Evolutionary conservation across 2,888 invertebrate species (phyloP), one percentile per base, ranked within the genome.

Genomic region (Calliopum simillimum): DNA sequence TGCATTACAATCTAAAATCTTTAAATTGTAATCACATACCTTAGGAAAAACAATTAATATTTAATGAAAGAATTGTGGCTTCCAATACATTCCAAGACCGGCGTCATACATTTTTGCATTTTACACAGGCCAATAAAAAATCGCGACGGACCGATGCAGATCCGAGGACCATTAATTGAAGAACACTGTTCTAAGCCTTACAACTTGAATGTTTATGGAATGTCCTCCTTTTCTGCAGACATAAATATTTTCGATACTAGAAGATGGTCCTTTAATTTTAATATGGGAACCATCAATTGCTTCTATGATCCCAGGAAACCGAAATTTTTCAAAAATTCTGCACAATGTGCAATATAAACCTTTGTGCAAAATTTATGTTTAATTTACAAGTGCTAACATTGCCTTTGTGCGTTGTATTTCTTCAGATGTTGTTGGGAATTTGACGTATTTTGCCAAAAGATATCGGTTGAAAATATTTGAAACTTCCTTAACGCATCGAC

Each of bases 161-260:
- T n/a, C n/a, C n/a, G n/a, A n/a, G n/a, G n/a, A n/a, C n/a, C n/a
- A n/a, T n/a, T n/a, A n/a, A n/a, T n/a, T n/a, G n/a, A n/a, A n/a
- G n/a, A n/a, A n/a, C n/a, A n/a, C n/a, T n/a, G n/a, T n/a, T n/a
- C n/a, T n/a, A n/a, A n/a, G n/a, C 16, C 58, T 58, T 58, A 58
- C 21, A 4, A 23, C 23, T 33, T 33, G 59, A 13, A 59, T 5
- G 16, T 59, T 33, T 5, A 33, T 59, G 25, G 59, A 59, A 19
- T 59, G 59, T 8, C 59, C 41, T 13, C 43, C 59, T 41, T 59
- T 59, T 41, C 41, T 33, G 16, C 59, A 59, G 14, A 59, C 59
- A 59, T 59, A 41, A 2, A 59, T 43, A 33, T 59, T 33, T 59
- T 59, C 59, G 6, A 41, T 43, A 8, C n/a, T 43, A 43, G 41